Evolutionary conservation across 2,113 vertebrate genomes (phyloP), one percentile per base, ranked within the genome.

Genomic region (Pyrgilauda ruficollis): DNA sequence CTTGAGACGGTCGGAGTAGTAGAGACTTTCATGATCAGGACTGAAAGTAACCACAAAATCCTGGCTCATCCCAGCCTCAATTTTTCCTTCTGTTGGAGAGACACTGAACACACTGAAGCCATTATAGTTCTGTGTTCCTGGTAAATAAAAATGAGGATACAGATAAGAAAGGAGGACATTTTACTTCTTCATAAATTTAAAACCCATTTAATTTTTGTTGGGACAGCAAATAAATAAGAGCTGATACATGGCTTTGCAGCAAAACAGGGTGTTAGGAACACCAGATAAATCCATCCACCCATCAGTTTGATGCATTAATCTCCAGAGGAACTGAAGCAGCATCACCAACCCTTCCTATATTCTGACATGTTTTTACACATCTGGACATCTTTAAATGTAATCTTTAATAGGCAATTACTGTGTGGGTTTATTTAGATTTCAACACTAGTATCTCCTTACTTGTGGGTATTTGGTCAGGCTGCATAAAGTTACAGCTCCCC

Each of bases 71-170:
- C 98, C 98, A 13, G 98, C 96, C 22, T 89, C 77, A 47, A 99
- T 96, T 90, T 97, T 52, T 80, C 99, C 99, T 94, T 98, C 96
- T 92, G 86, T 76, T 3, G 99, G 99, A 59, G 58, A 78, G 35
- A 98, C 93, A 4, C 97, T 98, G 98, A 99, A 99, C 78, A 98
- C 99, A 52, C 98, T 98, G 62, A 98, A 94, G 37, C 98, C 99
- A 1, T 41, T 98, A 92, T 98, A 95, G 97, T 99, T 99, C 94
- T 99, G 98, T 6, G 98, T 98, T 86, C 98, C 99, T 99, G 96
- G 2, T 13, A 89, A 92, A 78, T 49, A 91, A 47, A 67, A 69
- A 84, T 10, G 24, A 84, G 52, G 22, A 74, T 33, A 31, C 3
- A 27, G 73, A 8, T 70, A 26, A 82, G 41, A 63, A 56, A 69